These are phyloP conservation scores for Poecilobothrus nobilitatus DNA, from an alignment of 2,888 invertebrate genomes.

Conservation along the genomic window DNA sequence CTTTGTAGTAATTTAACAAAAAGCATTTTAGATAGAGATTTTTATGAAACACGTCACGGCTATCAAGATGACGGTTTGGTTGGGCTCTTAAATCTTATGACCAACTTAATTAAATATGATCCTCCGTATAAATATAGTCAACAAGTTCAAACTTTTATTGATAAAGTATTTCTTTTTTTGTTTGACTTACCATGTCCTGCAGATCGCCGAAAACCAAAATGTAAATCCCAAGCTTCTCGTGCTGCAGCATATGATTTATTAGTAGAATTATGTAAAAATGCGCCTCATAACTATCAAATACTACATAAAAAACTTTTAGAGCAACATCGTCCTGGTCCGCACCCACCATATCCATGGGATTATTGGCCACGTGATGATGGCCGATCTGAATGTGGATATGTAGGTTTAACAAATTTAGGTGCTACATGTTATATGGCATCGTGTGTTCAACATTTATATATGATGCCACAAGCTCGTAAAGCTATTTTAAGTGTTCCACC, in stretches of 20 bases:
- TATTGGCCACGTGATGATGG: conserved; percentile 97
- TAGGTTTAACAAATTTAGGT: conserved; percentile 87
- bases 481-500: conserved; percentile 74
- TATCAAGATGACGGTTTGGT: conserved; percentile 88
- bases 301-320: conserved; percentile 73
- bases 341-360: conserved; percentile 88
- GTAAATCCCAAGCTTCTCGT: conserved; percentile 82
- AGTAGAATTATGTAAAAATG: conserved; percentile 77
- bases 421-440: conserved; percentile 98
- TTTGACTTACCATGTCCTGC: conserved; percentile 84
- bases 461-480: conserved; percentile 89
- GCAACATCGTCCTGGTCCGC: conserved; percentile 78
- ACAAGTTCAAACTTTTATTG: conserved; percentile 53
- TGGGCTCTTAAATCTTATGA: conserved; percentile 75
- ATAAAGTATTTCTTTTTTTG: conserved; percentile 72
- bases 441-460: conserved; percentile 93
- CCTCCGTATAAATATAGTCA: conserved; percentile 76
- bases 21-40: conserved; percentile 69
- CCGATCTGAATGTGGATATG: conserved; percentile 87
- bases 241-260: conserved; percentile 86
- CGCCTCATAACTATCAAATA: conserved; percentile 76
- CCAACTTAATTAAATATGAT: conserved; percentile 82
- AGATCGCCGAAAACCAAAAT: conserved; percentile 80
- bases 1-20: conserved; percentile 64
- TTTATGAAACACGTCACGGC: conserved; percentile 69